These are phyloP conservation scores for Lasaia peninsularis DNA, from an alignment of 1,140 invertebrate species.

Conservation along the genomic window DNA sequence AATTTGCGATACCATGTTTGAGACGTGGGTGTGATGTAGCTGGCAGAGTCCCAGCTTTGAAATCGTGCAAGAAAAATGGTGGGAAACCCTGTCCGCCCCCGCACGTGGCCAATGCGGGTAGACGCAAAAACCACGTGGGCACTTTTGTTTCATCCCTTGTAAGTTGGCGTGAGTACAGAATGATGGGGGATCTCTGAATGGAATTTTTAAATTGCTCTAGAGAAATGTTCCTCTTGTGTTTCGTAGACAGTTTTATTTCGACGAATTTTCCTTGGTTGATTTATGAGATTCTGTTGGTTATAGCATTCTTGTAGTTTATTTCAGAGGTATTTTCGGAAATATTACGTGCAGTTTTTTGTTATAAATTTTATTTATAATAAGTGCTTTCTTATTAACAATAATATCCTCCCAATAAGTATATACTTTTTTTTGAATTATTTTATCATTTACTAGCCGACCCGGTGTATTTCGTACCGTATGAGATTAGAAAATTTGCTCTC, in stretches of 20 bases:
- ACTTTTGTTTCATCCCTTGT: conserved; percentile 35
- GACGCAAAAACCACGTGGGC: conserved; percentile 33
- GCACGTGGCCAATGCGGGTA: conserved; percentile 23
- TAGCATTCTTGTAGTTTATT: neutral
- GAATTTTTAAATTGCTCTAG: conserved; percentile 17
- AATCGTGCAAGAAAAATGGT: conserved; percentile 40
- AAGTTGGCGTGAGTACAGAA: conserved; percentile 29
- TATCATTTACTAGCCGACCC: too few species aligned
- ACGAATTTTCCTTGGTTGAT: conserved; percentile 1
- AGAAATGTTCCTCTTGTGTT: conserved; percentile 11
- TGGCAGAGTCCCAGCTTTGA: conserved; percentile 35
- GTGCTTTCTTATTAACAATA: too few species aligned
- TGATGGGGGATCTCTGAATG: conserved; percentile 29
- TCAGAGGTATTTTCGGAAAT: neutral
- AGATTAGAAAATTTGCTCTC: too few species aligned
- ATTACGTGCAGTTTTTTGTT: neutral
- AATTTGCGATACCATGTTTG: neutral
- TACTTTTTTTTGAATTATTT: too few species aligned
- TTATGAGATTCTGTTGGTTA: neutral
- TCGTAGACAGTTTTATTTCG: conserved; percentile 9
- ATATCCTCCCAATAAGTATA: too few species aligned
- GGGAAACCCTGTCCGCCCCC: conserved; percentile 33
- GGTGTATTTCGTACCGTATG: too few species aligned
- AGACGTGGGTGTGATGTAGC: conserved; percentile 16
- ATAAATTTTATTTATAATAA: neutral